Evolutionary conservation across 2,888 invertebrate genomes (phyloP), one percentile per base, ranked within the genome.

Genomic region (Trissolcus japonicus): DNA sequence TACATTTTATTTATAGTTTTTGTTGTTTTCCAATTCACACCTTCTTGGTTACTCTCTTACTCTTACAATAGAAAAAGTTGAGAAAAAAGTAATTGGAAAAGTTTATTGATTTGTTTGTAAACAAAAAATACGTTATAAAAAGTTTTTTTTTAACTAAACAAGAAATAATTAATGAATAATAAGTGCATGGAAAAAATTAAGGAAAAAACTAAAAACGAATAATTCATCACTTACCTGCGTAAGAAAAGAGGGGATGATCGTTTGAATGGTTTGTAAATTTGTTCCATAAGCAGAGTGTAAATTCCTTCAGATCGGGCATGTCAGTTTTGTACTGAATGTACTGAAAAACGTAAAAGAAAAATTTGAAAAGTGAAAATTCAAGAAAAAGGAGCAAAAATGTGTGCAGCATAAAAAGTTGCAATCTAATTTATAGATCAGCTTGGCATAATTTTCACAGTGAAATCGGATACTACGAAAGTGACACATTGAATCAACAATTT

Each of bases 171-270:
- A n/a, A n/a, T n/a, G n/a, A n/a, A n/a, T n/a, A n/a, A n/a, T n/a
- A n/a, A n/a, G n/a, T n/a, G n/a, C n/a, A n/a, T n/a, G n/a, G n/a
- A n/a, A n/a, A n/a, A n/a, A n/a, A n/a, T n/a, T n/a, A n/a, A n/a
- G 7, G 67, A 62, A 57, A 35, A 6, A 48, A 7, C 46, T 41
- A 57, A 74, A 62, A 62, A 60, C 48, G 55, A 16, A 43, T 40
- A 61, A 66, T 65, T 65, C 57, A 46, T 66, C 51, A 43, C 82
- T 93, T 87, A 96, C 96, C 93, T 83, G 95, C 92, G 87, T 96
- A 96, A 14, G 95, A 95, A 86, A 96, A 94, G 63, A 96, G 87
- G 0, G 95, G 95, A 90, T 96, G 96, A 85, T 96, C 95, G 73
- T 93, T 94, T 21, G 93, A 93, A 85, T 96, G 95, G 84, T 95